Base-by-base conservation (phyloP, 2,888 invertebrate genomes). In the Plutella xylostella region DNA sequence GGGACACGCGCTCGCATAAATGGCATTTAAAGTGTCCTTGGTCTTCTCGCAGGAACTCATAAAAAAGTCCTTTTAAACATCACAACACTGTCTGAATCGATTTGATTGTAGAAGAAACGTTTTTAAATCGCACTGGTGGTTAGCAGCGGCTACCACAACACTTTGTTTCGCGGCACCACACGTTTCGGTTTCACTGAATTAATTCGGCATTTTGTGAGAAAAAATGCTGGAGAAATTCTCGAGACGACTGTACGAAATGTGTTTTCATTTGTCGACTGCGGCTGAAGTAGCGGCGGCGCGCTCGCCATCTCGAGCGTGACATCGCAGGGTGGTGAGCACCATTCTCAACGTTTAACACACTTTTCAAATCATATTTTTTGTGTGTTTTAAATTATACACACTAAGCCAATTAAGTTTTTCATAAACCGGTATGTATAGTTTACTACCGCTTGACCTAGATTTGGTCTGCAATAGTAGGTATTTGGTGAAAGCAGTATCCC, bases 281-380 rank as follows among this genome's bases (percentile, higher is more conserved):
- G 12, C 35, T 34, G 42, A 17, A 30, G 39, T 37, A 40, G 42
- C 14, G 17, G 42, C 42, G 35, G 15, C 17, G 30, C 12, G 22
- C 38, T 43, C 38, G 34, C 44, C 37, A 6, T 66, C 65, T 60
- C 78, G 66, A 80, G 68, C 82, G 78, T 77, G 65, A 80, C 77
- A 68, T 63, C 64, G 68, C 63, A 75, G 77, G 72, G 76, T 60
- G 58, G 54, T 63, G 68, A 61, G 55, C 62, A 55, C 56, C 59
- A 61, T 63, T 68, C 67, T 61, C 63, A 19, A 33, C 33, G 65
- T 68, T 66, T 70, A 71, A 64, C 63, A 68, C 60, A 66, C 61
- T 64, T 70, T 65, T 64, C 45, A 49, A 44, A 18, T 20, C 17
- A n/a, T 33, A 15, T 14, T 18, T 14, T 15, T 33, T 33, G 17